Evolutionary conservation across 2,113 vertebrate species (phyloP).

Genomic region (Cairina moschata): DNA sequence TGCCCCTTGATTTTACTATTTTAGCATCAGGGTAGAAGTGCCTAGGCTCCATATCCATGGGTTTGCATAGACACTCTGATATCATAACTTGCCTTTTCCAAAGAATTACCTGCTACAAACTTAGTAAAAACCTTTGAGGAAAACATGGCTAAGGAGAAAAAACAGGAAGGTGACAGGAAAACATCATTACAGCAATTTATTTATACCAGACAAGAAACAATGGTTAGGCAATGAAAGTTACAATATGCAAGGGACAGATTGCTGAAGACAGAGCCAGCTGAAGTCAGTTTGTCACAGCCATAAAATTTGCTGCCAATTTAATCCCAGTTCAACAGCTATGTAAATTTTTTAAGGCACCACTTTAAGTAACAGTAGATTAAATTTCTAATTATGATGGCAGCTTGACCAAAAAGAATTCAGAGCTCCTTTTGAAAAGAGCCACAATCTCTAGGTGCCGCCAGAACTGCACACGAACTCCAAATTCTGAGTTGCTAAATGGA

Average conservation of each 20-base stretch:
- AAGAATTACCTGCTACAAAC: background rate
- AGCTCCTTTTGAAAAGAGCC: background rate
- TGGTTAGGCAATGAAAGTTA: slow-evolving; percentile 31
- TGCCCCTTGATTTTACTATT: background rate
- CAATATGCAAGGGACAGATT: background rate
- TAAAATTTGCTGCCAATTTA: background rate
- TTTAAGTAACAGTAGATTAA: background rate
- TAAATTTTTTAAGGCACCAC: background rate
- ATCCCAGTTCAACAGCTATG: background rate
- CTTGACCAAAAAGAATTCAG: background rate
- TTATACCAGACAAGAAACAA: slow-evolving; percentile 56
- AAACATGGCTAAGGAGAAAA: background rate
- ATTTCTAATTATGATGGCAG: background rate
- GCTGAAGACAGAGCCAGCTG: slow-evolving; percentile 49
- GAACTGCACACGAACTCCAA: background rate
- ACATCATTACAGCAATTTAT: slow-evolving; percentile 17
- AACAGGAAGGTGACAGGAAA: slow-evolving; percentile 53
- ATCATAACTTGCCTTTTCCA: background rate
- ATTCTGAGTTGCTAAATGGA: background rate
- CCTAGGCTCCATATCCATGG: background rate
- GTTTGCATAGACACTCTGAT: background rate
- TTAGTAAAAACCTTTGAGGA: background rate
- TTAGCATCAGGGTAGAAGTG: background rate
- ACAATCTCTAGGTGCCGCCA: background rate
- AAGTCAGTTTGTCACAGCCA: background rate